Evolutionary conservation across 2,888 invertebrate genomes (phyloP).

Genomic region (Acanthosepion lycidas): DNA sequence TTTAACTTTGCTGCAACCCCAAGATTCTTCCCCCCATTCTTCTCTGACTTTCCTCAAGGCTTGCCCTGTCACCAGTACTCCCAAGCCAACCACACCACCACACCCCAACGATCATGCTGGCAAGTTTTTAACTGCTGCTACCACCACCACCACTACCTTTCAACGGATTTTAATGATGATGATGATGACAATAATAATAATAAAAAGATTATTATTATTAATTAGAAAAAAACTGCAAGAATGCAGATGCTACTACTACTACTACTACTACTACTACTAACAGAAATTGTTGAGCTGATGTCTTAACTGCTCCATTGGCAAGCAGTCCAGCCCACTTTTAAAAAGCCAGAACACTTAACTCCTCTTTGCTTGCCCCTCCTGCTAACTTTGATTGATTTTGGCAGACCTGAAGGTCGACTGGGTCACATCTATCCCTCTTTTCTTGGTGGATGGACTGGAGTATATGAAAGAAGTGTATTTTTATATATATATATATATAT

Average conservation of each 20-base stretch:
- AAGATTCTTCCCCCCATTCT: not conserved
- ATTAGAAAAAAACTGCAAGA: not conserved
- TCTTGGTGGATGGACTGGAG: not conserved
- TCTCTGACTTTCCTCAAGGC: not conserved
- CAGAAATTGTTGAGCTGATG: not conserved
- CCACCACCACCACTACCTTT: not conserved
- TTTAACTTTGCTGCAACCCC: slow-evolving; percentile 22
- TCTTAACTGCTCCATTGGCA: not conserved
- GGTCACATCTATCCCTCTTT: slow-evolving; percentile 13
- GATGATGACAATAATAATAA: not conserved
- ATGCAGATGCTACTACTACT: not conserved
- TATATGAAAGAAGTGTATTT: not conserved
- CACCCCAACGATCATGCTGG: not conserved
- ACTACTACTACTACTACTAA: not conserved
- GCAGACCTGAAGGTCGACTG: slow-evolving; percentile 33
- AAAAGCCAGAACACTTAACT: not conserved
- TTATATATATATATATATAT: not conserved
- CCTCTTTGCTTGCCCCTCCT: not conserved
- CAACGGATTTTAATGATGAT: not conserved
- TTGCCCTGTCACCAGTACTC: not conserved
- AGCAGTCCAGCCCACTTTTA: not conserved
- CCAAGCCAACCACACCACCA: not conserved
- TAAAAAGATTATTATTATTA: not conserved
- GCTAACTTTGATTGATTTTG: not conserved
- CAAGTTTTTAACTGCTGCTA: not conserved